phyloP scores from a whole-genome alignment of 1,140 invertebrate species.

The Acromyrmex charruanus region DNA sequence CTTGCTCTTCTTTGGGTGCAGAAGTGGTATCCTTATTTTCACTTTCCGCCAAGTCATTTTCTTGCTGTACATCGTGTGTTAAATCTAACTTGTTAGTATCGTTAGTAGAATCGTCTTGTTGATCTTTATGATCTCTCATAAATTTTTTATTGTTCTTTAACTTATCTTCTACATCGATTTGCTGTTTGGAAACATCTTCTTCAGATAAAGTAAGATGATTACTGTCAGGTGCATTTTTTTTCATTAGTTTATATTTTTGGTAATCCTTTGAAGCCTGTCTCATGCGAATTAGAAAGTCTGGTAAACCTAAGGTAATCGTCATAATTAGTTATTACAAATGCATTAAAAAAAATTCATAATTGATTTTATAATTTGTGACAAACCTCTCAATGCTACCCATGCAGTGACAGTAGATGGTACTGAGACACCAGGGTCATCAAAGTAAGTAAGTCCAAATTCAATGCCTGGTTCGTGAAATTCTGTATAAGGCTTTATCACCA shows the following conservation, averaged over 20 bases:
- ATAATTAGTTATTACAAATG: constrained; percentile 32
- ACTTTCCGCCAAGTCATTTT: constrained; percentile 25
- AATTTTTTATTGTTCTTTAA: constrained; percentile 19
- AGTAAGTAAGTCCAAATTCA: constrained; percentile 95
- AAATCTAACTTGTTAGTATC: constrained; percentile 30
- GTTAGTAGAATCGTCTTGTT: constrained; percentile 8
- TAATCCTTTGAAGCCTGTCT: constrained; percentile 86
- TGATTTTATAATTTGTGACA: not conserved
- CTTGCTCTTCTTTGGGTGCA: constrained; percentile 74
- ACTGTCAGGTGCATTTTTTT: constrained; percentile 45
- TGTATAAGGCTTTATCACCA: constrained; percentile 92
- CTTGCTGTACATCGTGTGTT: constrained; percentile 23
- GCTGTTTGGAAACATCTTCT: constrained; percentile 12
- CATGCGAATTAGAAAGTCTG: constrained; percentile 86
- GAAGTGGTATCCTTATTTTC: constrained; percentile 67
- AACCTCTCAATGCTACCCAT: constrained; percentile 88
- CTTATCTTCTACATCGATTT: constrained; percentile 25
- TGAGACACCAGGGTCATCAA: constrained; percentile 93
- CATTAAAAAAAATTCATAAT: not conserved
- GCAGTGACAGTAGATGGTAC: constrained; percentile 89
- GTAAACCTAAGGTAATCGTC: constrained; percentile 79
- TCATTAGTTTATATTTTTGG: constrained; percentile 79
- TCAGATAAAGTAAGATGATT: not conserved
- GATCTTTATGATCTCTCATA: constrained; percentile 10
- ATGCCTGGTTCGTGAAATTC: constrained; percentile 90